Evolutionary conservation across 1,140 invertebrate genomes (phyloP).

Genomic region (Solen grandis): DNA sequence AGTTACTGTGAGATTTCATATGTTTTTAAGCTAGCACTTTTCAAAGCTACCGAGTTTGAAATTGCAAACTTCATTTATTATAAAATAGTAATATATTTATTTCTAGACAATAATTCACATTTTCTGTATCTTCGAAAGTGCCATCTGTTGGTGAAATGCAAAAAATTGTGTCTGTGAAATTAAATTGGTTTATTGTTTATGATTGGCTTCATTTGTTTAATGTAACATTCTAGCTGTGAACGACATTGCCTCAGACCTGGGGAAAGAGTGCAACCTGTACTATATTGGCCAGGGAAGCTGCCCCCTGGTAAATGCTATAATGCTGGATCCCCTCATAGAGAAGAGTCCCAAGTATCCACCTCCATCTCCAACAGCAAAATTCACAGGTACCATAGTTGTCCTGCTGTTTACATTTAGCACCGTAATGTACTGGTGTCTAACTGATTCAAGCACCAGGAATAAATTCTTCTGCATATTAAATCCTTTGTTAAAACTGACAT

Average conservation of each 20-base stretch:
- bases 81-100: not conserved
- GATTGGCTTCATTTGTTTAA: not conserved
- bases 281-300: constrained; percentile 55
- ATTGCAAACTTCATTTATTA: not conserved
- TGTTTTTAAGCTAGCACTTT: too few species aligned
- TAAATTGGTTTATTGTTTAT: not conserved
- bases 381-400: constrained; percentile 68
- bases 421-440: too few species aligned
- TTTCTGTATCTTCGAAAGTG: not conserved
- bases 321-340: constrained; percentile 67
- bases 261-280: constrained; percentile 60
- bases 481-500: too few species aligned
- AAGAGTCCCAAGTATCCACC: constrained; percentile 66
- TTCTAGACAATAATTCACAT: not conserved
- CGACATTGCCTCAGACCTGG: constrained; percentile 61
- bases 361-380: constrained; percentile 56
- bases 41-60: too few species aligned
- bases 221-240: constrained; percentile 66
- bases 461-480: too few species aligned
- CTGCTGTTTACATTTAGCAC: too few species aligned
- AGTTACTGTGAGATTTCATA: too few species aligned
- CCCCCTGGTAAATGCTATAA: constrained; percentile 58
- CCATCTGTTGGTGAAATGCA: not conserved
- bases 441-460: too few species aligned
- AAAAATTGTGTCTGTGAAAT: not conserved